Percentiles rank a stretch among this genome's conserved stretches.
These are phyloP conservation scores for Drusus annulatus DNA, from an alignment of 1,140 invertebrate genomes.

Conservation along the genomic window DNA sequence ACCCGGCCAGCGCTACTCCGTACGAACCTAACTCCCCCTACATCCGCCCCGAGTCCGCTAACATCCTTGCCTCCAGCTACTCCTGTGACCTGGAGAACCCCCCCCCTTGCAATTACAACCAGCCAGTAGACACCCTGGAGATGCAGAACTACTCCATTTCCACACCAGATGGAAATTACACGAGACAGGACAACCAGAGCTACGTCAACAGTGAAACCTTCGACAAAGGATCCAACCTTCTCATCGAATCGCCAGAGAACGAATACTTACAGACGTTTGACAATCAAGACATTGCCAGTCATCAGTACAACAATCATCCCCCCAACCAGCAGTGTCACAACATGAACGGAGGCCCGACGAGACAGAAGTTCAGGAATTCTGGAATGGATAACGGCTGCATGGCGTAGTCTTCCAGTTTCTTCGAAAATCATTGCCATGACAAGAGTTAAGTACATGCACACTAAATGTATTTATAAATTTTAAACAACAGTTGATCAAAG, in stretches of 20 bases:
- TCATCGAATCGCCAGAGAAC: conserved; percentile 59
- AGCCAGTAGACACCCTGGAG: conserved; percentile 55
- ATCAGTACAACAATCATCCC: conserved; percentile 62
- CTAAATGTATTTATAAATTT: conserved; percentile 2
- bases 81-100: conserved; percentile 61
- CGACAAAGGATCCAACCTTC: conserved; percentile 66
- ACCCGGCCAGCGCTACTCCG: conserved; percentile 61
- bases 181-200: conserved; percentile 62
- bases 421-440: conserved; percentile 35
- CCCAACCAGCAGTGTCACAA: conserved; percentile 65
- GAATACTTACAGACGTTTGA: conserved; percentile 58
- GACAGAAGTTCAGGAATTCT: conserved; percentile 65
- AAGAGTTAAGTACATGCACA: conserved; percentile 13
- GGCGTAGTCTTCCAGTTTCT: conserved; percentile 60
- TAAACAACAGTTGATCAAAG: conserved; percentile 32
- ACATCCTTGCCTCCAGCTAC: conserved; percentile 70
- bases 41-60: conserved; percentile 69
- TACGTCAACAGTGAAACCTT: conserved; percentile 65
- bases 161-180: conserved; percentile 66
- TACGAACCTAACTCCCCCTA: conserved; percentile 69
- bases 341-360: conserved; percentile 60
- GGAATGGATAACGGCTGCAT: conserved; percentile 70
- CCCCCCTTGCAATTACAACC: conserved; percentile 54
- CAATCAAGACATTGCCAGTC: conserved; percentile 51
- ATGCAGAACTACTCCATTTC: conserved; percentile 49